Evolutionary conservation across 1,140 invertebrate species (phyloP), one percentile per base, ranked within the genome.

Genomic region (Centruroides sculpturatus): DNA sequence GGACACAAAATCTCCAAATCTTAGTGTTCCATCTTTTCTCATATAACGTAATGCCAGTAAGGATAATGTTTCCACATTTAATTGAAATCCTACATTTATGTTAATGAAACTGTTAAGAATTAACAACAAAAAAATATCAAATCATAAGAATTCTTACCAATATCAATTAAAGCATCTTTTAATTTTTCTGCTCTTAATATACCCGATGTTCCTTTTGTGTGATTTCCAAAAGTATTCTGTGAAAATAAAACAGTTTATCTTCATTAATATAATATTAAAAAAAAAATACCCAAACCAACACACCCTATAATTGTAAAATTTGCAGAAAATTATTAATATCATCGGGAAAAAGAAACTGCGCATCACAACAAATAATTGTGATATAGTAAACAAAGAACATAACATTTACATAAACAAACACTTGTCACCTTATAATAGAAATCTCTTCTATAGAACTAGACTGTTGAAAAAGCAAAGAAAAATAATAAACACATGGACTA

Each of bases 1-100:
- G 5, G 86, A 88, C 1, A 93, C 89, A 71, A 92, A 94, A 73
- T 95, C 90, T 13, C 90, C 90, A 70, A 94, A 91, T 67, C 90
- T 76, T n/a, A 94, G 76, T 49, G 89, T 92, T 53, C 90, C 89
- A 72, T 95, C 90, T 74, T 92, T 93, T 61, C 89, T 81, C 85
- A 93, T 93, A 68, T 92, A 92, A 62, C 87, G 79, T 58, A 92
- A 76, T 54, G 92, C 84, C 13, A 94, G 76, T 48, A 89, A 80
- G 5, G 87, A 85, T 62, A 92, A 74, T 53, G 89, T 86, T 59
- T 89, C 85, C 23, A 85, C 87, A 66, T 85, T 89, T 47, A 74
- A 75, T 71, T 89, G 85, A 69, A 92, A 93, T 8, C 91, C 82
- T 81, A 63, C 6, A 73, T 70, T 63, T 48, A 47, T 61, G 41